Base-by-base conservation (phyloP, 35 echinoderm and acorn worm genomes). In the Chiridota heheva region DNA sequence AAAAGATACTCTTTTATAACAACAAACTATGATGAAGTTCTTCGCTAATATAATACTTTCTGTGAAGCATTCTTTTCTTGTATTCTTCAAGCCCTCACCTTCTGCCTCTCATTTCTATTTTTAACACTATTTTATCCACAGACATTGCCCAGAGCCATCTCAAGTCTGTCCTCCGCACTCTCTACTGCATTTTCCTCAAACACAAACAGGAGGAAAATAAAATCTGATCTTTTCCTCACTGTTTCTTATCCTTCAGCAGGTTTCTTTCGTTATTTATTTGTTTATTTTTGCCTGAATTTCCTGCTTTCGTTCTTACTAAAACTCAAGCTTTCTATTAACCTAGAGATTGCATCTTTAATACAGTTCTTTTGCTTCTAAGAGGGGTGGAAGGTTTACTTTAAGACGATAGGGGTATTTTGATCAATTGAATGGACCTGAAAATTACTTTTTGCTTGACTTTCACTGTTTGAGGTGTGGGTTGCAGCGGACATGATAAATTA, bases 171-270 rank as follows among this genome's bases (percentile, higher is more conserved):
- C 80, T 98, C n/a, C 84, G 95, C 37, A 86, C 86, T 69, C 80
- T 98, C 81, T 98, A 98, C 81, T 88, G 72, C 80, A 85, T 98
- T 75, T 98, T 98, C 74, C 89, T 91, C 64, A 98, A 91, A 88
- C 85, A 98, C 75, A 98, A 98, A 69, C 89, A 98, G 76, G 77
- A 58, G 25, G 89, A 98, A 78, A 87, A 82, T 79, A 87, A 82
- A 82, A 81, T 93, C 80, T 93, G 90, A 93, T 47, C 67, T 44
- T 43, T 77, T 72, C 22, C 16, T 32, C 32, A 42, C 42, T 42
- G 72, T 76, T 86, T 91, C 58, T 85, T 55, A 2, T 30, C 16
- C 29, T 43, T n/a, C n/a, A n/a, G n/a, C 55, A 84, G 81, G 81
- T 84, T 85, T 60, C 44, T 73, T 27, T 41, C 38, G 58, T 36